These are phyloP conservation scores for Syngnathus rostellatus DNA, from an alignment of 2,797 vertebrate genomes.

Conservation along the genomic window DNA sequence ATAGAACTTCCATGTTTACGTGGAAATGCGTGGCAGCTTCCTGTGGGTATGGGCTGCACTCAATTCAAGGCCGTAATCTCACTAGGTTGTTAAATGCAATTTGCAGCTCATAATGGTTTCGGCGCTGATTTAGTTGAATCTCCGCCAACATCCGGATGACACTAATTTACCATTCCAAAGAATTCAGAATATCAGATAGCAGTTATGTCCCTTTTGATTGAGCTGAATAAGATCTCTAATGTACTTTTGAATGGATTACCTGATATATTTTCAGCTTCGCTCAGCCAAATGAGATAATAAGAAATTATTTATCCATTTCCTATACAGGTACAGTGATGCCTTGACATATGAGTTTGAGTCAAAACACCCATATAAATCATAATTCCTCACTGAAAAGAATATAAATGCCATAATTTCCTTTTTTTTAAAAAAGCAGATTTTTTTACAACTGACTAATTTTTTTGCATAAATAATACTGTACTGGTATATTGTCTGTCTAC, in stretches of 20 bases:
- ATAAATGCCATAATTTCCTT: background rate
- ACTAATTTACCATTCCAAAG: conserved; percentile 28
- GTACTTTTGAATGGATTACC: background rate
- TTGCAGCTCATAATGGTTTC: conserved; percentile 50
- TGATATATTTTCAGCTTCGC: background rate
- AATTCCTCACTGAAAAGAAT: background rate
- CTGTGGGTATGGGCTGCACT: conserved; percentile 28
- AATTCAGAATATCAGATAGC: background rate
- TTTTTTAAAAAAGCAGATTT: too few species aligned
- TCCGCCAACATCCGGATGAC: conserved; percentile 31
- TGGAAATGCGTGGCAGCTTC: conserved; percentile 35
- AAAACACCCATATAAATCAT: background rate
- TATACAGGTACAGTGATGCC: background rate
- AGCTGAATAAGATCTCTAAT: background rate
- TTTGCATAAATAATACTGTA: too few species aligned
- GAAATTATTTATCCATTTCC: background rate
- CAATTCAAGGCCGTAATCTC: conserved; percentile 27
- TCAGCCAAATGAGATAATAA: background rate
- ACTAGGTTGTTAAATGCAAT: conserved; percentile 48
- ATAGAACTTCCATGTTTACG: conserved; percentile 36
- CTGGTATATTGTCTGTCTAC: too few species aligned
- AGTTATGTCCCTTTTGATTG: background rate
- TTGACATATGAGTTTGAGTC: background rate
- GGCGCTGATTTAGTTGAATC: conserved; percentile 51
- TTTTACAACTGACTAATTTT: too few species aligned